Percentiles rank a stretch among this genome's conserved stretches.
These are phyloP conservation scores for Papilio helenus DNA, from an alignment of 1,140 invertebrate genomes.

Conservation along the genomic window DNA sequence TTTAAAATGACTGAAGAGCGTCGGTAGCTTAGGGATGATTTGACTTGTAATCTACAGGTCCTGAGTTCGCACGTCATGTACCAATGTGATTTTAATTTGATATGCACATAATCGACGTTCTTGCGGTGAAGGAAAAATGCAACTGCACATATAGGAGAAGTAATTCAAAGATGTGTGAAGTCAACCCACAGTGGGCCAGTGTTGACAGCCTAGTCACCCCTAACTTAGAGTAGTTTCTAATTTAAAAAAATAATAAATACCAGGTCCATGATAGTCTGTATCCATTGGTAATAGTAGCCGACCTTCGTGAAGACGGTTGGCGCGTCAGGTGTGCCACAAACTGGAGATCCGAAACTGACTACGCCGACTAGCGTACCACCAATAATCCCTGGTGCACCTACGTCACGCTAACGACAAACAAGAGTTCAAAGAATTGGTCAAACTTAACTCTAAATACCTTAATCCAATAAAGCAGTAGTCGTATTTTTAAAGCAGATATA, in stretches of 20 bases:
- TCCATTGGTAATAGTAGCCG: constrained; percentile 64
- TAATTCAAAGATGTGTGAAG: too few relatives aligned
- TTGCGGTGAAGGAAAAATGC: too few relatives aligned
- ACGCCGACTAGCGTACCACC: constrained; percentile 58
- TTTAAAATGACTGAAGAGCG: too few relatives aligned
- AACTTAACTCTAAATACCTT: not conserved
- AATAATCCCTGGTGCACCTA: constrained; percentile 65
- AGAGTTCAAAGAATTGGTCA: not conserved
- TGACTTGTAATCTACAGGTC: too few relatives aligned
- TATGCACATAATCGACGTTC: too few relatives aligned
- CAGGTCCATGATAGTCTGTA: constrained; percentile 62
- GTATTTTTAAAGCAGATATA: not conserved
- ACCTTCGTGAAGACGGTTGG: constrained; percentile 74
- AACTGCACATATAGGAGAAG: too few relatives aligned
- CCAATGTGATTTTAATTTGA: too few relatives aligned
- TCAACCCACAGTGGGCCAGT: too few relatives aligned
- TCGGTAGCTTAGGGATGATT: too few relatives aligned
- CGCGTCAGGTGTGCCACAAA: constrained; percentile 62
- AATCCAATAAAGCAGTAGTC: not conserved
- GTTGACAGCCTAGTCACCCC: too few relatives aligned
- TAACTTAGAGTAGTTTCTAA: too few relatives aligned
- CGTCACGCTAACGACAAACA: constrained; percentile 56
- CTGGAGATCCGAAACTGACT: constrained; percentile 65
- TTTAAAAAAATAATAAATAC: constrained; percentile 39
- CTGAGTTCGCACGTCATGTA: too few relatives aligned